Evolutionary conservation across 2,797 vertebrate species (phyloP).

Genomic region (Phrynocephalus forsythii): DNA sequence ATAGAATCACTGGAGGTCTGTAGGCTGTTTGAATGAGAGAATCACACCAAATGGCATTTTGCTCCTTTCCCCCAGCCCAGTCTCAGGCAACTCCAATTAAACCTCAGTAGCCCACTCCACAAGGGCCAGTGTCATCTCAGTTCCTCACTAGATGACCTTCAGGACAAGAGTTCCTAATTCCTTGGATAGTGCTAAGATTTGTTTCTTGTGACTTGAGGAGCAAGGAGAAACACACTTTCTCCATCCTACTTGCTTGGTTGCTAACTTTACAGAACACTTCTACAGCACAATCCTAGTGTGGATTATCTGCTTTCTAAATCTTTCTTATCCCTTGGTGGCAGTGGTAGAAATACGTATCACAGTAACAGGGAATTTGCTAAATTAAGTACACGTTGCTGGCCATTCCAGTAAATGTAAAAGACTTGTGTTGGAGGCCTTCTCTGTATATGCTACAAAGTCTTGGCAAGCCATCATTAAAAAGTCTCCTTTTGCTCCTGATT

Average conservation of each 20-base stretch:
- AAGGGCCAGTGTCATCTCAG: too few relatives aligned
- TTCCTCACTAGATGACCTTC: background rate
- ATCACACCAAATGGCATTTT: too few relatives aligned
- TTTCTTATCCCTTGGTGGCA: constrained; percentile 48
- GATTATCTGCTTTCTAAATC: constrained; percentile 55
- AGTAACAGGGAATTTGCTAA: constrained; percentile 52
- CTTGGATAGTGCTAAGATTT: constrained; percentile 30
- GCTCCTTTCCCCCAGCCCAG: too few relatives aligned
- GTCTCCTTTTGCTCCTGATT: constrained; percentile 40
- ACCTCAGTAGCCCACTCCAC: too few relatives aligned
- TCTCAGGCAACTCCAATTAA: too few relatives aligned
- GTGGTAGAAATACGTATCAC: constrained; percentile 64
- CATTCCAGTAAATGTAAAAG: constrained; percentile 66
- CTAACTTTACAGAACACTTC: constrained; percentile 26
- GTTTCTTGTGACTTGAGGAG: constrained; percentile 28
- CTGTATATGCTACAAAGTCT: constrained; percentile 47
- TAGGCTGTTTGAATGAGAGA: too few relatives aligned
- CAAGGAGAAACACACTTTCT: constrained; percentile 25
- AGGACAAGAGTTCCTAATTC: constrained; percentile 29
- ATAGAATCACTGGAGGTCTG: too few relatives aligned
- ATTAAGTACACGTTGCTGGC: constrained; percentile 66
- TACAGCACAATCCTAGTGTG: constrained; percentile 50
- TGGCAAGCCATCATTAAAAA: constrained; percentile 47
- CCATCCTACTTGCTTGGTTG: constrained; percentile 34
- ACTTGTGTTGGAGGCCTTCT: constrained; percentile 48